These are phyloP conservation scores for Acropora yongei DNA, from an alignment of 64 coral and sea anemone species.

Conservation along the genomic window DNA sequence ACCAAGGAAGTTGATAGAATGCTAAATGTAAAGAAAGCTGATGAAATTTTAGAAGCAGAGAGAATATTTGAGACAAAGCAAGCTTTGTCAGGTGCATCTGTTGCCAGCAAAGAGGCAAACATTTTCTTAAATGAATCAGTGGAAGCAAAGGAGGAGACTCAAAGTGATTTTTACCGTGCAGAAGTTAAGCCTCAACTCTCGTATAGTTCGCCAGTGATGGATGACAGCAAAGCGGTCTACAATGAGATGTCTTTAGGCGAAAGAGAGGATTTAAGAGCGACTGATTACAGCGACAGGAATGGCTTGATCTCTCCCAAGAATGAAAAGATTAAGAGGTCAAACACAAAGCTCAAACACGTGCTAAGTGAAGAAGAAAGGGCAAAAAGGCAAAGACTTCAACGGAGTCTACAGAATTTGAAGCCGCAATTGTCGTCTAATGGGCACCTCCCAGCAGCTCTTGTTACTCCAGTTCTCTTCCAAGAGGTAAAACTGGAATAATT, in stretches of 20 bases:
- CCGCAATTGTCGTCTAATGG: constrained; percentile 26
- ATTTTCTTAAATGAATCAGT: background rate
- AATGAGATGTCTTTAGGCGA: background rate
- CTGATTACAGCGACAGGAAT: constrained; percentile 20
- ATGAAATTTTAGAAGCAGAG: background rate
- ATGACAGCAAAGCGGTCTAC: background rate
- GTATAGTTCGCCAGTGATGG: background rate
- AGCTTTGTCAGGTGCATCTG: background rate
- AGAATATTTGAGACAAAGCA: background rate
- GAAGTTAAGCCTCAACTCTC: background rate
- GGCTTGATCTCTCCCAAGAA: background rate
- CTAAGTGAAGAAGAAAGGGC: constrained; percentile 70
- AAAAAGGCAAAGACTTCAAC: constrained; percentile 69
- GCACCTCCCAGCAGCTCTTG: constrained; percentile 43
- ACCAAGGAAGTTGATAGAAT: background rate
- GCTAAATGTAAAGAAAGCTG: background rate
- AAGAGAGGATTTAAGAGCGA: constrained; percentile 2
- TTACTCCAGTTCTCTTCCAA: constrained; percentile 84
- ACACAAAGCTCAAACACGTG: constrained; percentile 21
- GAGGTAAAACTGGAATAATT: constrained; percentile 47
- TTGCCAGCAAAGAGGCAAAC: background rate
- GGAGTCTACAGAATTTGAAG: constrained; percentile 81
- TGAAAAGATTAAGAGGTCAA: constrained; percentile 11
- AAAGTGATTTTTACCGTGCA: background rate
- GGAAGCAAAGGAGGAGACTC: background rate